Base-by-base conservation (phyloP, 2,888 invertebrate genomes). In the Tholera decimalis region DNA sequence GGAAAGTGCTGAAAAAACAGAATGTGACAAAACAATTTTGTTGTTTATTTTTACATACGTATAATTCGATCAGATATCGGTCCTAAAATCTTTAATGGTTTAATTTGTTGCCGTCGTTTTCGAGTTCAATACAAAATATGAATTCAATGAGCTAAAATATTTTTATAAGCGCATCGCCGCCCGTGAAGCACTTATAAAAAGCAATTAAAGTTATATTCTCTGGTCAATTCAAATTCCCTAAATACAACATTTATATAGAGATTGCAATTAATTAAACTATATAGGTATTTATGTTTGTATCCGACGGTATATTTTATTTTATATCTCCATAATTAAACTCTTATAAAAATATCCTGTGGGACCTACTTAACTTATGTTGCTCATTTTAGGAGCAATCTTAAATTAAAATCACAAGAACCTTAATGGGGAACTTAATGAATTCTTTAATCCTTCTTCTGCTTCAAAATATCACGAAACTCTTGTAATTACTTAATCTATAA, bases 401-500 rank as follows among this genome's bases (percentile, higher is more conserved):
- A 76, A 75, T 75, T 72, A 67, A 76, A 76, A 75, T 75, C 77
- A 49, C 43, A 33, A 41, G 33, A 28, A 44, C 44, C 28, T 18
- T 47, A 47, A 47, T 20, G 13, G 24, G 30, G 30, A 22, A 35
- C 20, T 37, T 63, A 50, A 73, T 57, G 24, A 57, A 68, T 60
- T 67, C 26, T 43, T 69, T 73, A 76, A 77, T 73, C 54, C 59
- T 43, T 43, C 46, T 22, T 44, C 37, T 59, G 57, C 46, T 62
- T 43, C 15, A 59, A 55, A 51, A 63, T 74, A 64, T 70, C 58
- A 28, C 26, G 39, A 51, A 64, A 56, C 43, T 63, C 43, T 61
- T 74, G 28, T 66, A 66, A 72, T 55, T 71, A 76, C 58, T 43
- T 77, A 59, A 75, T 75, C 75, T 75, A 49, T 41, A 62, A 72